phyloP scores from a whole-genome alignment of 2,888 invertebrate genomes.

The Spialia ferax region DNA sequence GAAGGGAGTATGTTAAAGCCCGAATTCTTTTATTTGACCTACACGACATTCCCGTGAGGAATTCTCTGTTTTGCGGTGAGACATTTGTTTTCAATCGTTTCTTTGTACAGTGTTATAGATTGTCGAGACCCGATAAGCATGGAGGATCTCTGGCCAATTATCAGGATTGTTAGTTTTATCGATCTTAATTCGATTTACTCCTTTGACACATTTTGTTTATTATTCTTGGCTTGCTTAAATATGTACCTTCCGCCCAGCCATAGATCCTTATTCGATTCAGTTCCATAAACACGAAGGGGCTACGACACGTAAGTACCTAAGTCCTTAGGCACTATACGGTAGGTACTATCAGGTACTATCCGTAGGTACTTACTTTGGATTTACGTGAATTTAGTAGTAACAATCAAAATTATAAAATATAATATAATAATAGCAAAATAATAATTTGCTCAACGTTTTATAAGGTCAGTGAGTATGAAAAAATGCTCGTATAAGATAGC shows the following conservation, averaged over 20 bases:
- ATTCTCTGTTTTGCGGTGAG: conserved; percentile 70
- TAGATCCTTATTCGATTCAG: too few relatives aligned
- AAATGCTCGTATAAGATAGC: background rate
- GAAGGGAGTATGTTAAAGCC: conserved; percentile 65
- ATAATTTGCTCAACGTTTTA: background rate
- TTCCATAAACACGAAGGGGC: too few relatives aligned
- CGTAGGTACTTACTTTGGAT: too few relatives aligned
- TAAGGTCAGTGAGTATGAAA: background rate
- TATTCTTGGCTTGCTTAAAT: too few relatives aligned
- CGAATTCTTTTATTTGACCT: conserved; percentile 81
- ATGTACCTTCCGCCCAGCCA: too few relatives aligned
- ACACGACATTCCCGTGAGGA: conserved; percentile 69
- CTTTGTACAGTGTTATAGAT: conserved; percentile 56
- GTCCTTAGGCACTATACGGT: too few relatives aligned
- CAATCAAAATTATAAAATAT: too few relatives aligned
- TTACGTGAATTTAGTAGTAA: too few relatives aligned
- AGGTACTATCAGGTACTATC: too few relatives aligned
- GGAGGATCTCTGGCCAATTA: conserved; percentile 50
- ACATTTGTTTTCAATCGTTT: conserved; percentile 58
- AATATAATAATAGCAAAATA: too few relatives aligned
- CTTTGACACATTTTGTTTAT: background rate
- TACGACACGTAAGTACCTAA: too few relatives aligned
- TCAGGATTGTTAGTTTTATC: conserved; percentile 45
- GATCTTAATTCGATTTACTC: conserved; percentile 6
- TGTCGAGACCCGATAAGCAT: conserved; percentile 44